Evolutionary conservation across 2,113 vertebrate genomes (phyloP).

Genomic region (Forbesichthys agassizii): DNA sequence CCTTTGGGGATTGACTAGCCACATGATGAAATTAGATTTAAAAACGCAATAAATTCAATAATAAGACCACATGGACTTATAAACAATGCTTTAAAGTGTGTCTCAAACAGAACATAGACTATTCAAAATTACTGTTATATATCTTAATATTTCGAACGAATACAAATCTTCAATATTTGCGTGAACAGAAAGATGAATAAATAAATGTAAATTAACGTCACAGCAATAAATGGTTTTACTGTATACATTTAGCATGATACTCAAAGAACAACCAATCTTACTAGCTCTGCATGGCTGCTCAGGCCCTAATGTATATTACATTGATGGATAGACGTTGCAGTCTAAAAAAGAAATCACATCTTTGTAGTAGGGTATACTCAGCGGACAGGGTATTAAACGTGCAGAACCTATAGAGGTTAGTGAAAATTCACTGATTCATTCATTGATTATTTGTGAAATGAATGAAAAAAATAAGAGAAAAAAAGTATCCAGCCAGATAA

Average conservation of each 20-base stretch:
- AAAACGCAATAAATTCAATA: no score
- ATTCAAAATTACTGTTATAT: no score
- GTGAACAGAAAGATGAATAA: not conserved
- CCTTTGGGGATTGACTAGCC: not conserved
- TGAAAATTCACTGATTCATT: conserved; percentile 50
- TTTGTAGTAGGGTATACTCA: conserved; percentile 39
- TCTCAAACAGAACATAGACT: no score
- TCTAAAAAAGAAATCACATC: conserved; percentile 22
- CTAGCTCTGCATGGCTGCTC: not conserved
- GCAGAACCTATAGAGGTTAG: conserved; percentile 56
- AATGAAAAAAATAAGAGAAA: conserved; percentile 39
- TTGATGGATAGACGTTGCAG: conserved; percentile 7
- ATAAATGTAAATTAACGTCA: no score
- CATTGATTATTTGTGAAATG: conserved; percentile 57
- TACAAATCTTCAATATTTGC: not conserved
- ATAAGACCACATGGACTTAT: not conserved
- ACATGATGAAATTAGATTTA: not conserved
- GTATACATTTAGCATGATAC: not conserved
- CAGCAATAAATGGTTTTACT: no score
- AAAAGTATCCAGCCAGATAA: conserved; percentile 37
- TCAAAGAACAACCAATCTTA: not conserved
- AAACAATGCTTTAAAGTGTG: no score
- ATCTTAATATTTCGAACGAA: not conserved
- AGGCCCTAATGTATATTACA: conserved; percentile 15
- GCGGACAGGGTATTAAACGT: conserved; percentile 2